phyloP scores from a whole-genome alignment of 2,113 vertebrate genomes.

The Prunella fulvescens region DNA sequence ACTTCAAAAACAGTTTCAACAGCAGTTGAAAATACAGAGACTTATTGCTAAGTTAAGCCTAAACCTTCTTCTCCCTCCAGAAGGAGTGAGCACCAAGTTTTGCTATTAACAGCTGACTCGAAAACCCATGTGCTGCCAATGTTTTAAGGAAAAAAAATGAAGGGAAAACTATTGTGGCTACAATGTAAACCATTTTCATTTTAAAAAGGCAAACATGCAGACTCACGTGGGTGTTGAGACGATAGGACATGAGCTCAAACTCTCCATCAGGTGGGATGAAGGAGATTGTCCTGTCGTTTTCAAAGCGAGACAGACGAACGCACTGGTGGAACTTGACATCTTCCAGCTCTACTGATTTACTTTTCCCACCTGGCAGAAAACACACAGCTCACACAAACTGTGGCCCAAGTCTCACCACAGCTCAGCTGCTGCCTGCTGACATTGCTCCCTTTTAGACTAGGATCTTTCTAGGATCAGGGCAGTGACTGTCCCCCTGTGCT shows the following conservation, averaged over 20 bases:
- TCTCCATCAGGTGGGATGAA: slow-evolving; percentile 89
- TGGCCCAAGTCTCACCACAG: rapidly evolving
- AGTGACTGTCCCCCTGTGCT: rapidly evolving
- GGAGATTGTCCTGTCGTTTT: slow-evolving; percentile 89
- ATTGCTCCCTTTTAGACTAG: not conserved
- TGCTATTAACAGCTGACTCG: rapidly evolving
- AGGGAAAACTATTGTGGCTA: not conserved
- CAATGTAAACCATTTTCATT: rapidly evolving
- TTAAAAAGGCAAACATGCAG: not conserved
- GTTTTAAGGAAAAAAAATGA: not conserved
- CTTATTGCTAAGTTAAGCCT: not conserved
- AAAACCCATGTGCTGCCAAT: not conserved
- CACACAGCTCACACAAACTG: not conserved
- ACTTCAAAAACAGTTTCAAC: not conserved
- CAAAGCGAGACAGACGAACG: slow-evolving; percentile 87
- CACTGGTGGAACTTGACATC: slow-evolving; percentile 92
- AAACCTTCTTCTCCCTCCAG: not conserved
- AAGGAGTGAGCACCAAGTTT: not conserved
- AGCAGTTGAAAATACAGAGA: not conserved
- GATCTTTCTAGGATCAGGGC: not conserved
- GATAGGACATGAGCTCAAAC: slow-evolving; percentile 90
- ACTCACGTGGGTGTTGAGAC: slow-evolving; percentile 87
- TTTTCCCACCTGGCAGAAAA: slow-evolving; percentile 80
- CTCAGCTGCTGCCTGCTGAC: not conserved
- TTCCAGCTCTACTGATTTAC: slow-evolving; percentile 88